These are phyloP conservation scores for Trissonchulus latispiculum DNA, from an alignment of 2,888 invertebrate genomes.

Conservation along the genomic window DNA sequence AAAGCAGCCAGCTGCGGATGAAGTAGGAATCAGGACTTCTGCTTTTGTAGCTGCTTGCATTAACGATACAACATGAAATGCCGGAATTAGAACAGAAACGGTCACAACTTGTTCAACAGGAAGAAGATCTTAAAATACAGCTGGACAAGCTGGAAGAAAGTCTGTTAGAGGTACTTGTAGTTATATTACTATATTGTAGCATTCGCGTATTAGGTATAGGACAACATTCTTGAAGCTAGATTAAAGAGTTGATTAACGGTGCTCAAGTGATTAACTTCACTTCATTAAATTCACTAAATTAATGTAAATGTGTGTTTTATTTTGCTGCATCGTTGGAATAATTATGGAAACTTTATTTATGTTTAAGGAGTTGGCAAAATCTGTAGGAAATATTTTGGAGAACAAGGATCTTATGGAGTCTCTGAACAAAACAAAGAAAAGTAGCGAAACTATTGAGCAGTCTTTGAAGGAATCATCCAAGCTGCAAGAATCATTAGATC, in stretches of 20 bases:
- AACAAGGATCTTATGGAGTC: constrained; percentile 66
- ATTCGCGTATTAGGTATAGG: too few species aligned
- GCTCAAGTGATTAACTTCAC: too few species aligned
- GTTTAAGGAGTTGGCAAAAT: constrained; percentile 56
- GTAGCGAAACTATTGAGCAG: constrained; percentile 59
- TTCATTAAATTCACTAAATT: too few species aligned
- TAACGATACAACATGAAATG: constrained; percentile 50
- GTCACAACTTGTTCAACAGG: constrained; percentile 66
- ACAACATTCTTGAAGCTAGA: too few species aligned
- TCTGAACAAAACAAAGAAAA: constrained; percentile 66
- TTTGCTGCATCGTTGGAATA: too few species aligned
- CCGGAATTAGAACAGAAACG: constrained; percentile 76
- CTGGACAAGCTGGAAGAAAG: constrained; percentile 74
- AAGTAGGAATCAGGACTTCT: too few species aligned
- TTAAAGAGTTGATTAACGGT: too few species aligned
- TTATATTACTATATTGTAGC: too few species aligned
- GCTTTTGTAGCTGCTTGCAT: constrained; percentile 49
- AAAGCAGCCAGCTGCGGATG: too few species aligned
- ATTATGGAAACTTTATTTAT: too few species aligned
- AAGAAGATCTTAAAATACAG: constrained; percentile 75
- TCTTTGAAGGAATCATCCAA: constrained; percentile 59
- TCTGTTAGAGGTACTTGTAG: constrained; percentile 63
- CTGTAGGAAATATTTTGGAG: constrained; percentile 72
- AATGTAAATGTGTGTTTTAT: too few species aligned
- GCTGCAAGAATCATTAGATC: constrained; percentile 50